Evolutionary conservation across 2,888 invertebrate species (phyloP).

Genomic region (Sepiola atlantica): DNA sequence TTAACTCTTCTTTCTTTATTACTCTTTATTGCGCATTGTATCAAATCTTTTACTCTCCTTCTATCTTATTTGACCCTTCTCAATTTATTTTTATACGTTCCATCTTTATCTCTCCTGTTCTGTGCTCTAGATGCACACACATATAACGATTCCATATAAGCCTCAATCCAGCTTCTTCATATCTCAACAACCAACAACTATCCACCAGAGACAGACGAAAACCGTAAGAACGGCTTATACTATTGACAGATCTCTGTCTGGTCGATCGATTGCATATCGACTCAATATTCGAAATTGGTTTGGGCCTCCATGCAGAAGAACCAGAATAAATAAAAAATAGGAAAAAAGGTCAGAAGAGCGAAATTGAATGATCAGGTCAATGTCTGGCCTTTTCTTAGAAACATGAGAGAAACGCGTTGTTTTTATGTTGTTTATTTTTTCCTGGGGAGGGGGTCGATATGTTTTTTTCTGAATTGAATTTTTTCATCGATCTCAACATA

Average conservation of each 20-base stretch:
- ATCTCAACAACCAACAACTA: neutral
- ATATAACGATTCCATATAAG: neutral
- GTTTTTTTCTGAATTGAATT: neutral
- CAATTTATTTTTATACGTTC: no score
- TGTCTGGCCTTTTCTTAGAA: neutral
- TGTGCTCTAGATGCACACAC: no score
- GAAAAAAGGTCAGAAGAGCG: no score
- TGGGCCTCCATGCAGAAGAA: slow-evolving; percentile 10
- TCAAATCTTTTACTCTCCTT: no score
- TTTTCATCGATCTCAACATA: neutral
- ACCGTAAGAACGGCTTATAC: neutral
- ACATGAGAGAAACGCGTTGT: neutral
- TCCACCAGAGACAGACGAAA: neutral
- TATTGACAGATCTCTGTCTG: neutral
- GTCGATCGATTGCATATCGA: neutral
- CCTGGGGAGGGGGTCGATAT: no score
- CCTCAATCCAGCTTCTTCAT: no score
- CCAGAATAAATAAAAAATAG: neutral
- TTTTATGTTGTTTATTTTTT: no score
- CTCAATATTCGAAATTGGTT: neutral
- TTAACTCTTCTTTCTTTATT: no score
- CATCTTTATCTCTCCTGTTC: no score
- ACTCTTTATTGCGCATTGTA: no score
- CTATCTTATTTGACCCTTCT: no score
- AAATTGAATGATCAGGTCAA: neutral